These are phyloP conservation scores for Crotalus viridis DNA, from an alignment of 2,113 vertebrate genomes.

Conservation along the genomic window DNA sequence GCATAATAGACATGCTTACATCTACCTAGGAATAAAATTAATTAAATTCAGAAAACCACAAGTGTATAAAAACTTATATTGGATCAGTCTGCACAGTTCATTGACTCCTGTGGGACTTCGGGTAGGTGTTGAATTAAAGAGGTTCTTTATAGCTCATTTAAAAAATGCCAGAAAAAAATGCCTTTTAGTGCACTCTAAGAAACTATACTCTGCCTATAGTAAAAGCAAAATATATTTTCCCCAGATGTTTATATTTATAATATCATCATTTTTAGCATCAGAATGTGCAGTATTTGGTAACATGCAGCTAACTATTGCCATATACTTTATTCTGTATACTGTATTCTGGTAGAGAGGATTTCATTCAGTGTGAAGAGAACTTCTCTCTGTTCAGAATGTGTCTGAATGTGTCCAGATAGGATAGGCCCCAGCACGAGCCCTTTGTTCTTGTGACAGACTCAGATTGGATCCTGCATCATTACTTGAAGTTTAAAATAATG, in stretches of 20 bases:
- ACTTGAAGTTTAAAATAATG: background rate
- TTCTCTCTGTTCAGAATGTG: no score
- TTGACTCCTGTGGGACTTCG: background rate
- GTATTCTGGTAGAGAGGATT: background rate
- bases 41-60: background rate
- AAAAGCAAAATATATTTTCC: background rate
- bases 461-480: background rate
- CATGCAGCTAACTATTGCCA: background rate
- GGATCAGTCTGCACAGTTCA: background rate
- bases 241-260: background rate
- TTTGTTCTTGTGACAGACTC: background rate
- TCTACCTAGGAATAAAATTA: background rate
- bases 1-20: background rate
- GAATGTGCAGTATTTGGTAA: no score
- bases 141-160: background rate
- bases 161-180: background rate
- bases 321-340: background rate
- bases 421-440: background rate
- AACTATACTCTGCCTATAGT: background rate
- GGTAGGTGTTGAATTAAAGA: background rate
- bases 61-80: no score
- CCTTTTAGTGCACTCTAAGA: background rate
- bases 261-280: background rate
- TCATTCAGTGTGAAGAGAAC: background rate
- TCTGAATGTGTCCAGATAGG: no score